Base-by-base conservation (phyloP, 2,888 invertebrate genomes). In the Lagria hirta region DNA sequence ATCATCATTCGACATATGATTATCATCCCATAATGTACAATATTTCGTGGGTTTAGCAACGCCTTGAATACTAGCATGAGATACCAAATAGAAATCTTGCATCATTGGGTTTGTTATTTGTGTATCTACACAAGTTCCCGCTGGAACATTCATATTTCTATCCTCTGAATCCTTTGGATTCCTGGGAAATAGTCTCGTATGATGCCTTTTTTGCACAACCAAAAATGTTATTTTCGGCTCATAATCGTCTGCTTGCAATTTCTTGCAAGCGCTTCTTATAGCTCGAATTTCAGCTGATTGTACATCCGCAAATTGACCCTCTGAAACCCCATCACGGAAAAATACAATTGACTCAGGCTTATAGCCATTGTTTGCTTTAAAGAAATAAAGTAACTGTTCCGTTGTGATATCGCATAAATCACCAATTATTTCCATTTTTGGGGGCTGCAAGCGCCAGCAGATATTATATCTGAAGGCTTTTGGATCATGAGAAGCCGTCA, bases 191-290 rank as follows among this genome's bases (percentile, higher is more conserved):
- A 78, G 62, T 26, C 97, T 80, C 0, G 95, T 93, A 65, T 98
- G 97, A 74, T 98, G 98, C 0, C 98, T 79, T 71, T 99, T 98
- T 69, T 98, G 96, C 0, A 98, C 97, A 4, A 97, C 88, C 23
- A 97, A 73, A 69, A 95, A 96, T 16, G 95, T 86, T 13, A 98
- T 82, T 32, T 82, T 79, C 0, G 96, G 92, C 58, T 83, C 80
- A 57, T 81, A 84, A 3, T 76, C 75, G 3, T 70, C 29, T 0
- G 21, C n/a, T 1, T 61, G 48, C 7, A 64, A 2, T 28, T 32
- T 45, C 12, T 65, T 72, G 57, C 89, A 90, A 1, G 95, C 96
- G 23, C 72, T 71, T 61, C 84, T 75, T 6, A 91, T 82, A 0
- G 84, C 85, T 1, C 60, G 60, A n/a, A 68, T 50, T 66, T 90